A percentile compares a stretch with the other conserved stretches of the same genome.
phyloP scores from a whole-genome alignment of 64 coral and sea anemone genomes.

The Dendrophyllia cribrosa region DNA sequence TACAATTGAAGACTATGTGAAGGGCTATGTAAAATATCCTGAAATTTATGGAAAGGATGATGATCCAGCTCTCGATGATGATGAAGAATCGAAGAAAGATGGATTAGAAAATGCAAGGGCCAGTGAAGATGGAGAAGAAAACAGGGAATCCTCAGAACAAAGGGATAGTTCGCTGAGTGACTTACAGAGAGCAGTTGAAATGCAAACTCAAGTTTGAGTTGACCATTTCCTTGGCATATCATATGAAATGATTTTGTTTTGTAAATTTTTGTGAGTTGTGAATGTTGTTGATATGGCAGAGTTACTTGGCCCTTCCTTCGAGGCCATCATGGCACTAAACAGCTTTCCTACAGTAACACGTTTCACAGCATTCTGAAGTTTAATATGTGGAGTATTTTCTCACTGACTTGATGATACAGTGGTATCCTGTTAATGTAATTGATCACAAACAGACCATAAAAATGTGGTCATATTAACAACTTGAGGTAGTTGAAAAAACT shows the following conservation, averaged over 20 bases:
- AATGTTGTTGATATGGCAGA: too few relatives aligned
- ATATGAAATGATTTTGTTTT: not conserved
- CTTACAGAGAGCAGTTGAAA: not conserved
- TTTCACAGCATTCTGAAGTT: too few relatives aligned
- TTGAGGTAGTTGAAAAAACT: too few relatives aligned
- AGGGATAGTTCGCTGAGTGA: not conserved
- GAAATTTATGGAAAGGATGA: constrained; percentile 97
- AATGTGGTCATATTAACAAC: too few relatives aligned
- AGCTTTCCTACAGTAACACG: too few relatives aligned
- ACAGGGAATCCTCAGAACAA: not conserved
- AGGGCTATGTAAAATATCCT: constrained; percentile 91
- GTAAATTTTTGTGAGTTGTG: too few relatives aligned
- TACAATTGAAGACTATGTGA: too few relatives aligned
- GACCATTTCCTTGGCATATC: not conserved
- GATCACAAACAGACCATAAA: too few relatives aligned
- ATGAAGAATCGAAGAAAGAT: constrained; percentile 32
- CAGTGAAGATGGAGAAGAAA: not conserved
- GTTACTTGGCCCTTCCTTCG: not conserved
- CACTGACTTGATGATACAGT: too few relatives aligned
- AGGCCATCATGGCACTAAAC: too few relatives aligned
- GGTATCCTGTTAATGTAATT: too few relatives aligned
- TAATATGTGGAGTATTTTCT: too few relatives aligned
- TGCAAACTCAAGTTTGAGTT: not conserved
- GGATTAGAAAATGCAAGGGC: constrained; percentile 47
- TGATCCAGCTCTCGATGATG: constrained; percentile 54